phyloP scores from a whole-genome alignment of 2,113 vertebrate species.

The Columba janthina region DNA sequence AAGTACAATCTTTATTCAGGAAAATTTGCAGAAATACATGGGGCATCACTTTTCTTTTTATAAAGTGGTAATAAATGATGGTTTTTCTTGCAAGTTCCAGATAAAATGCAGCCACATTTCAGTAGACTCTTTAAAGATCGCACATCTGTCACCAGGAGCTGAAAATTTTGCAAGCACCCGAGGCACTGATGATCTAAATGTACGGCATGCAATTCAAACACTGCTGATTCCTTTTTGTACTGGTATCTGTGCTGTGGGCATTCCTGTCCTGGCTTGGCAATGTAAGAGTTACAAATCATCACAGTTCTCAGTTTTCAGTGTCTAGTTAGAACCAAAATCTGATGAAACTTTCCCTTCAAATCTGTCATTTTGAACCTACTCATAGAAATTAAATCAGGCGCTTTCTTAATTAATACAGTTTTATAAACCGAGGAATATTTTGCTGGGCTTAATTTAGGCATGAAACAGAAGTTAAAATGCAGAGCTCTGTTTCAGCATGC shows the following conservation, averaged over 20 bases:
- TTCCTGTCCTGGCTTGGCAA: not conserved
- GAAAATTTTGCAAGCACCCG: not conserved
- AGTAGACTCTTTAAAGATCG: not conserved
- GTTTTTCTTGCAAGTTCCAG: not conserved
- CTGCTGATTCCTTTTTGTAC: not conserved
- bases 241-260: not conserved
- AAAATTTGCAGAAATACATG: not conserved
- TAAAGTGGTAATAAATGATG: not conserved
- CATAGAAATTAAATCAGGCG: not conserved
- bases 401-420: constrained; percentile 32
- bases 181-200: not conserved
- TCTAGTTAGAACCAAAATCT: not conserved
- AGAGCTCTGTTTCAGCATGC: not conserved
- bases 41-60: not conserved
- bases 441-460: constrained; percentile 31
- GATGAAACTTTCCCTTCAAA: not conserved
- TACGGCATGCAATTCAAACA: not conserved
- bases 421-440: constrained; percentile 32
- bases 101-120: not conserved
- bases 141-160: not conserved
- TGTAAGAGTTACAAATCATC: not conserved
- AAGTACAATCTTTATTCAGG: not conserved
- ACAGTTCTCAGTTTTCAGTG: not conserved
- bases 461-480: constrained; percentile 29
- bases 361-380: not conserved